Evolutionary conservation across 2,888 invertebrate species (phyloP).

Genomic region (Diplolepis rosae): DNA sequence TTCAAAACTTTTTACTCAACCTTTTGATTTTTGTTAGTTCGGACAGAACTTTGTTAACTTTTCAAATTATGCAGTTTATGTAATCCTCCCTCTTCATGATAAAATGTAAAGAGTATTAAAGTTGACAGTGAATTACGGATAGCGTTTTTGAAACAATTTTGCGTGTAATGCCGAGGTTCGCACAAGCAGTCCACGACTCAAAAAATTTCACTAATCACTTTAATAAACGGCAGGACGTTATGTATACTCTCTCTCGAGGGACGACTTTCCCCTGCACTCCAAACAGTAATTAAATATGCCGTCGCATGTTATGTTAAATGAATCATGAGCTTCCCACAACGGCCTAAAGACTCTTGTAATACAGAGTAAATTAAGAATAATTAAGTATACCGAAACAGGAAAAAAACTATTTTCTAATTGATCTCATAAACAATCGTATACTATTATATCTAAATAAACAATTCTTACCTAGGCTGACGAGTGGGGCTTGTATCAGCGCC

Average conservation of each 20-base stretch:
- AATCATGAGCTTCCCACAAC: conserved; percentile 34
- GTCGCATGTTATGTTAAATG: conserved; percentile 36
- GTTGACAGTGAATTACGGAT: background rate
- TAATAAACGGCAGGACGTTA: conserved; percentile 35
- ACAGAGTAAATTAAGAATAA: background rate
- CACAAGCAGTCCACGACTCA: conserved; percentile 6
- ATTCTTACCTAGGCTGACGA: conserved; percentile 63
- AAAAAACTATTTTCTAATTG: too few species aligned
- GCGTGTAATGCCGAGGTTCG: background rate
- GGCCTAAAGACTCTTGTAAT: conserved; percentile 30
- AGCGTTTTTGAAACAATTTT: background rate
- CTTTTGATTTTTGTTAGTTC: background rate
- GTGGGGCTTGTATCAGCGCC: conserved; percentile 62
- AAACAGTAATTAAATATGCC: conserved; percentile 44
- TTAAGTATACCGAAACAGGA: too few species aligned
- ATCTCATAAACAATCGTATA: too few species aligned
- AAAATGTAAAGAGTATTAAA: background rate
- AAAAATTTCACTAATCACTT: conserved; percentile 39
- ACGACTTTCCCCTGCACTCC: background rate
- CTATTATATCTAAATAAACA: background rate
- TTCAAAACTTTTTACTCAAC: too few species aligned
- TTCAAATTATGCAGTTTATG: background rate
- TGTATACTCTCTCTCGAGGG: conserved; percentile 14
- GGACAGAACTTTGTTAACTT: background rate
- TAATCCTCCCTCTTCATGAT: background rate